A percentile compares a stretch with the other conserved stretches of the same genome.
phyloP scores from a whole-genome alignment of 1,140 invertebrate species.

The Lepidurus arcticus region DNA sequence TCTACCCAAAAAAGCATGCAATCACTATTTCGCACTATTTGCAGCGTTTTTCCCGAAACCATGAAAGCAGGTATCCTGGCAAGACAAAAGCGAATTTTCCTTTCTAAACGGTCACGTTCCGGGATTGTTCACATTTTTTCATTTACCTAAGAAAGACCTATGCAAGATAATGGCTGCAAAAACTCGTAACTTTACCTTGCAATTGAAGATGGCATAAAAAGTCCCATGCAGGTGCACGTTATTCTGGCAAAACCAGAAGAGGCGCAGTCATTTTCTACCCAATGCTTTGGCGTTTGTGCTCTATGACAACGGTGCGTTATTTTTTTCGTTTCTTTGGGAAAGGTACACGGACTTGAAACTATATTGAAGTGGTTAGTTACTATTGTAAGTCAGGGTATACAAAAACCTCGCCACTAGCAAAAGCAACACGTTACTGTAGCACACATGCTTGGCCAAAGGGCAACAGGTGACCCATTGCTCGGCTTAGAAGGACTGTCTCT shows the following conservation, averaged over 20 bases:
- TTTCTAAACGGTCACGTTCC: background rate
- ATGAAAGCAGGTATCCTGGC: background rate
- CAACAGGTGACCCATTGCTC: background rate
- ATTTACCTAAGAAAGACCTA: too few species aligned
- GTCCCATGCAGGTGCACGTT: too few species aligned
- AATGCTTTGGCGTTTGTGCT: too few species aligned
- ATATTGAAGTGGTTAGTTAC: background rate
- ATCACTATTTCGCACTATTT: background rate
- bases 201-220: too few species aligned
- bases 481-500: background rate
- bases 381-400: background rate
- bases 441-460: slow-evolving; percentile 13
- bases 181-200: too few species aligned
- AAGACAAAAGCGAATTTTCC: background rate
- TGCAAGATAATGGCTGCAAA: too few species aligned
- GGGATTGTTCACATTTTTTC: too few species aligned
- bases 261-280: too few species aligned
- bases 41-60: background rate
- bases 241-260: too few species aligned
- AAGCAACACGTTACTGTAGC: background rate
- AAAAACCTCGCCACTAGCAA: background rate
- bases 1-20: background rate
- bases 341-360: background rate
- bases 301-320: too few species aligned
- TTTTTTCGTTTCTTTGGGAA: too few species aligned